A percentile compares a stretch with the other conserved stretches of the same genome.
phyloP scores from a whole-genome alignment of 2,888 invertebrate species.

The Sminthurinus aureus region DNA sequence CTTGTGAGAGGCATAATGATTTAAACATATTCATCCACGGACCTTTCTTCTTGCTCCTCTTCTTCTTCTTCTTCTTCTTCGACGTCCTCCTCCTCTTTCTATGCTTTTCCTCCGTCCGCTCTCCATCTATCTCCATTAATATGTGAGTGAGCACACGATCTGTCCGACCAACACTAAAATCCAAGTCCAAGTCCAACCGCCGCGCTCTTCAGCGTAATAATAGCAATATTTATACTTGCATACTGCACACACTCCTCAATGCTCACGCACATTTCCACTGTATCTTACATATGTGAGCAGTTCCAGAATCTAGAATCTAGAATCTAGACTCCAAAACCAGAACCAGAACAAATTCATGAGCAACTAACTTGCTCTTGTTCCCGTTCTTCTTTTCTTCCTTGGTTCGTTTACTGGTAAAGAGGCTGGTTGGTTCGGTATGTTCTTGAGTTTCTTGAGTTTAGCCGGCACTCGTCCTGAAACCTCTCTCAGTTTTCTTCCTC shows the following conservation, averaged over 20 bases:
- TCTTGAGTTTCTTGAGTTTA: no score
- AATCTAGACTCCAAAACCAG: no score
- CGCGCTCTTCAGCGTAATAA: no score
- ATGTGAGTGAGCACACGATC: slow-evolving; percentile 1
- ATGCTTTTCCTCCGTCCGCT: slow-evolving; percentile 45
- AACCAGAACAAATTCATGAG: slow-evolving; percentile 28
- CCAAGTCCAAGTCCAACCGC: not conserved
- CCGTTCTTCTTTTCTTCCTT: not conserved
- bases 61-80: not conserved
- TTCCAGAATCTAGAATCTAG: no score
- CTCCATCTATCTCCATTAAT: slow-evolving; percentile 44
- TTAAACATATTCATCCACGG: slow-evolving; percentile 25
- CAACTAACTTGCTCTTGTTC: slow-evolving; percentile 22
- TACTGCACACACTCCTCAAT: no score
- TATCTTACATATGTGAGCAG: slow-evolving; percentile 1
- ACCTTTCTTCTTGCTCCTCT: not conserved
- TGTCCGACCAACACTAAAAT: not conserved
- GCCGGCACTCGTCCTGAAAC: no score
- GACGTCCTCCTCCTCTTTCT: not conserved
- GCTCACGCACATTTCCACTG: not conserved
- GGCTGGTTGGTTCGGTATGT: not conserved
- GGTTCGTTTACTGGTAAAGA: not conserved
- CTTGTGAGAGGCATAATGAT: slow-evolving; percentile 34
- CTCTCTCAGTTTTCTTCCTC: no score
- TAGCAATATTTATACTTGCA: no score